These are phyloP conservation scores for Odontesthes bonariensis DNA, from an alignment of 2,113 vertebrate species.

Conservation along the genomic window DNA sequence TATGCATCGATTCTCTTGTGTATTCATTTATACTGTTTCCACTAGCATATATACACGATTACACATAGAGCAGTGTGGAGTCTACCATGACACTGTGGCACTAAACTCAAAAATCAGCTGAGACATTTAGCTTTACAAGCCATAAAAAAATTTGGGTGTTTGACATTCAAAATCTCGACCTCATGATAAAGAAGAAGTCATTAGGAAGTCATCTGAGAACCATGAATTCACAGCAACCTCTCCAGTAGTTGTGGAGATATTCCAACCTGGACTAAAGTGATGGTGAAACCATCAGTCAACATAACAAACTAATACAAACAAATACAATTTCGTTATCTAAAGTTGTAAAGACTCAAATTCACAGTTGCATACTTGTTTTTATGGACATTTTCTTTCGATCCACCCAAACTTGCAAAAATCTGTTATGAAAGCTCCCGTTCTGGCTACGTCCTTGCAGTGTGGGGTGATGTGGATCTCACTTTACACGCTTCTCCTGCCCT, in stretches of 20 bases:
- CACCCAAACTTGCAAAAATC: background rate
- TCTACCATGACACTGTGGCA: background rate
- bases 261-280: background rate
- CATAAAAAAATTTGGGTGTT: too few species aligned
- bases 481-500: conserved; percentile 63
- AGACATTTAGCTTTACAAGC: too few species aligned
- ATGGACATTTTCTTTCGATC: background rate
- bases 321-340: background rate
- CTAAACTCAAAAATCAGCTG: background rate
- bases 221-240: too few species aligned
- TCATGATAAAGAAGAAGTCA: too few species aligned
- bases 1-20: background rate
- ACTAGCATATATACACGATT: conserved; percentile 10
- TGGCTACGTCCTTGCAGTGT: conserved; percentile 70
- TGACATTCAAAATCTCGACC: too few species aligned
- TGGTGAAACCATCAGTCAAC: background rate
- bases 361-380: too few species aligned
- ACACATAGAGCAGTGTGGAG: too few species aligned
- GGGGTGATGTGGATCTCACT: conserved; percentile 68
- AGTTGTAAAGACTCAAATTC: background rate
- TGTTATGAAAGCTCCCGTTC: conserved; percentile 41
- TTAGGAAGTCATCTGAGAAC: background rate
- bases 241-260: background rate
- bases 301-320: background rate
- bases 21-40: conserved; percentile 16